These are phyloP conservation scores for Hyla sarda DNA, from an alignment of 2,113 vertebrate genomes.

Conservation along the genomic window DNA sequence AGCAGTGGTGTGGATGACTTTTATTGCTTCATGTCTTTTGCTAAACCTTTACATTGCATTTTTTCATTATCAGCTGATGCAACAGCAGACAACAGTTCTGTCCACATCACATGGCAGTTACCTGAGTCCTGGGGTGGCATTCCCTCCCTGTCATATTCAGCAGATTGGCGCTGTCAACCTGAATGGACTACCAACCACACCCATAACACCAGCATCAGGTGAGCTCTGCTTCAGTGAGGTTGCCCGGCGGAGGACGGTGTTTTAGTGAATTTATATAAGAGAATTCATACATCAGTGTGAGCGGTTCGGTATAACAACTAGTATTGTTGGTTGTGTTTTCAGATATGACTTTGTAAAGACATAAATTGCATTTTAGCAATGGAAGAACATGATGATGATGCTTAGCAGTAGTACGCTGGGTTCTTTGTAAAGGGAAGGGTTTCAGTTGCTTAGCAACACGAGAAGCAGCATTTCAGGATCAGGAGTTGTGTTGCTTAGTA, in stretches of 20 bases:
- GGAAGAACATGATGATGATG: neutral
- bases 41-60: neutral
- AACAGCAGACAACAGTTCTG: constrained; percentile 97
- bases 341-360: neutral
- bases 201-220: constrained; percentile 90
- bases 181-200: constrained; percentile 87
- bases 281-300: neutral
- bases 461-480: constrained; percentile 4
- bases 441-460: constrained; percentile 50
- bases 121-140: constrained; percentile 90
- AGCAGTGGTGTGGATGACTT: neutral
- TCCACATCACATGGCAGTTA: constrained; percentile 94
- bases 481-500: constrained; percentile 49
- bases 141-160: constrained; percentile 94
- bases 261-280: neutral
- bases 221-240: constrained; percentile 61
- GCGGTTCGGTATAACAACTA: neutral
- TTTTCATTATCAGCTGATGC: constrained; percentile 89
- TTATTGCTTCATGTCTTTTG: neutral
- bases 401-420: neutral
- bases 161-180: constrained; percentile 97
- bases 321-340: neutral
- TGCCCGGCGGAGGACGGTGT: too few relatives aligned
- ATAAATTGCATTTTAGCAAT: neutral
- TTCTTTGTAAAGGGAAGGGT: constrained; percentile 26